A percentile compares a stretch with the other conserved stretches of the same genome.
Conservation (phyloP, 2,888 invertebrate genomes). For the Acanthacorydalis orientalis region DNA sequence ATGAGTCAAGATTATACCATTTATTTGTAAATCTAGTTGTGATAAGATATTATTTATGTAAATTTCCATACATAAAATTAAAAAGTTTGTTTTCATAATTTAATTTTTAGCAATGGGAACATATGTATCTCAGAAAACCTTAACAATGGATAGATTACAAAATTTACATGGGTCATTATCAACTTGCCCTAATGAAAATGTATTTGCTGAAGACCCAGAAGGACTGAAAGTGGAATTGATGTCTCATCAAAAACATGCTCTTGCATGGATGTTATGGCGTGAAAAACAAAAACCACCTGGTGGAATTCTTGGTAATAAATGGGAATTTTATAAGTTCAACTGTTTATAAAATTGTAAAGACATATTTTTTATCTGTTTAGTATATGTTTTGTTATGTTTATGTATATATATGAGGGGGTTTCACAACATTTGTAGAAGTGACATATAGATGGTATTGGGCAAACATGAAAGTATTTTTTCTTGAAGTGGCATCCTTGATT, state of each 20-base stretch:
- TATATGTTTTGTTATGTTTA: too few relatives aligned
- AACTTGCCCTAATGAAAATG: conserved; percentile 44
- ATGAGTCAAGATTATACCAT: not conserved
- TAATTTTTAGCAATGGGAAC: conserved; percentile 41
- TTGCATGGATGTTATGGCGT: conserved; percentile 80
- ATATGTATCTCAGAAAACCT: conserved; percentile 44
- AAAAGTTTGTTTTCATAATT: not conserved
- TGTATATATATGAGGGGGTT: too few relatives aligned
- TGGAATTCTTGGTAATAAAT: conserved; percentile 60
- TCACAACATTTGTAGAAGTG: too few relatives aligned
- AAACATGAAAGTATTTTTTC: too few relatives aligned
- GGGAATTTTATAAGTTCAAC: too few relatives aligned
- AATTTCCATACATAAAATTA: not conserved
- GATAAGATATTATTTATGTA: not conserved
- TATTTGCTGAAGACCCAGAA: conserved; percentile 38
- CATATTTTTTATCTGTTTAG: too few relatives aligned
- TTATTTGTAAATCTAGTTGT: not conserved
- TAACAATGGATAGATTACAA: conserved; percentile 56
- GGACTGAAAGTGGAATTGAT: conserved; percentile 51
- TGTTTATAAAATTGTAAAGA: too few relatives aligned
- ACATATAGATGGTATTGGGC: too few relatives aligned
- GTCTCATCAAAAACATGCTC: conserved; percentile 70
- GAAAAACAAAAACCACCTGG: conserved; percentile 74
- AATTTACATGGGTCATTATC: conserved; percentile 53
- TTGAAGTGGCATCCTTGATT: too few relatives aligned